phyloP scores from a whole-genome alignment of 2,888 invertebrate species.

The Rhingia rostrata region DNA sequence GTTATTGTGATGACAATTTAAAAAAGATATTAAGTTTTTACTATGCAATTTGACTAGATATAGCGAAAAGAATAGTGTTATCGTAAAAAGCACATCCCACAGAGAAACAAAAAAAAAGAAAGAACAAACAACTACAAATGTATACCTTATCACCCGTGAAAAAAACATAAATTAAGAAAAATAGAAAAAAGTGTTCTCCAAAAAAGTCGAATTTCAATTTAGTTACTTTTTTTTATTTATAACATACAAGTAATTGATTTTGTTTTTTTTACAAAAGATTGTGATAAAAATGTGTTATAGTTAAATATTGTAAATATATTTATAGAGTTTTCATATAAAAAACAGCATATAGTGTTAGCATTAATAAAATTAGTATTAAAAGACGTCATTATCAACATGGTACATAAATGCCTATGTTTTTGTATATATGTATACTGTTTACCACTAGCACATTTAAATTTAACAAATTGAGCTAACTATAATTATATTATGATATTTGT shows the following conservation, averaged over 20 bases:
- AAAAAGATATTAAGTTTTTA: too few relatives aligned
- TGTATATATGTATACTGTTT: conserved; percentile 9
- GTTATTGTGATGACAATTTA: too few relatives aligned
- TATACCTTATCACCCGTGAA: conserved; percentile 5
- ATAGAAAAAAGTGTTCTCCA: neutral
- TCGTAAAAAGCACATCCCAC: neutral
- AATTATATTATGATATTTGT: conserved; percentile 27
- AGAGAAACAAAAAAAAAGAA: too few relatives aligned
- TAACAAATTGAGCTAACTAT: conserved; percentile 71
- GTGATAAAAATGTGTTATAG: conserved; percentile 66
- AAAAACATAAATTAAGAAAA: conserved; percentile 7
- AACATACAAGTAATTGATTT: conserved; percentile 57
- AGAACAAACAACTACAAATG: neutral
- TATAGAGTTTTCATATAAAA: conserved; percentile 62
- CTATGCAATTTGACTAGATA: conserved; percentile 41
- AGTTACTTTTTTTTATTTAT: conserved; percentile 43
- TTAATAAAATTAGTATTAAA: conserved; percentile 62
- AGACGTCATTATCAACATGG: conserved; percentile 65
- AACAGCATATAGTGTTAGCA: conserved; percentile 64
- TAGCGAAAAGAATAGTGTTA: conserved; percentile 16
- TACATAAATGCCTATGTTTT: conserved; percentile 60
- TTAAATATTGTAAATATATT: conserved; percentile 60
- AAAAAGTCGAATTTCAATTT: conserved; percentile 9
- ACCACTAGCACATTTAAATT: conserved; percentile 54
- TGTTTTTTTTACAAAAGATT: conserved; percentile 60